Evolutionary conservation across 2,888 invertebrate genomes (phyloP), one percentile per base, ranked within the genome.

Genomic region (Halictus quadricinctus): DNA sequence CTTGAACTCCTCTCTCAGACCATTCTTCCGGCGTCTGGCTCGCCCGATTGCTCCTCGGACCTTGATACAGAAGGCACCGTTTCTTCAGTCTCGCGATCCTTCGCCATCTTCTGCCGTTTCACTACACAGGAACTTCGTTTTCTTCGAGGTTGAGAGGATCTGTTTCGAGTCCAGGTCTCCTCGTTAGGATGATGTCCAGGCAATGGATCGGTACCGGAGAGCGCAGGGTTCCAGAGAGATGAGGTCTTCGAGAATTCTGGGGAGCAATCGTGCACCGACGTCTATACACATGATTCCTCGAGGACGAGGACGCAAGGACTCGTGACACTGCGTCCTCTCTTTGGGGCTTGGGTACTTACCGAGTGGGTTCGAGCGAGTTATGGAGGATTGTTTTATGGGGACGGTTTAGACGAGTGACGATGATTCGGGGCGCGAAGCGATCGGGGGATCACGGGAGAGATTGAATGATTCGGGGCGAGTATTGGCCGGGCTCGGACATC

Each of bases 231-330:
- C 66, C 66, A 10, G 66, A n/a, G 69, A 64, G 72, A 75, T 43
- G 72, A 25, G 54, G 48, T 66, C 73, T 73, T 76, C 79, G 66
- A 50, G 50, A 69, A 74, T 76, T 76, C 76, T 76, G 48, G 64
- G 75, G 70, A 78, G 78, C 74, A 80, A 85, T 84, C 74, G 64
- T 79, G 64, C 54, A 66, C 1, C 78, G 21, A 21, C 29, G 70
- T 58, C 80, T 74, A 54, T 54, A 69, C 21, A 69, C 21, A 69
- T 66, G 69, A 41, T 69, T 69, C 69, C 41, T 41, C 69, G 66
- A 29, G 66, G 15, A 15, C 69, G 69, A 25, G 64, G 29, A 18
- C 69, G 69, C 21, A n/a, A 66, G 66, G 69, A 43, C 21, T 69
- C 21, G 41, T 10, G 41, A 29, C 8, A 36, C 10, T 21, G 69